Percentiles rank a stretch among this genome's conserved stretches.
phyloP scores from a whole-genome alignment of 2,113 vertebrate genomes.

The Ochotona princeps region DNA sequence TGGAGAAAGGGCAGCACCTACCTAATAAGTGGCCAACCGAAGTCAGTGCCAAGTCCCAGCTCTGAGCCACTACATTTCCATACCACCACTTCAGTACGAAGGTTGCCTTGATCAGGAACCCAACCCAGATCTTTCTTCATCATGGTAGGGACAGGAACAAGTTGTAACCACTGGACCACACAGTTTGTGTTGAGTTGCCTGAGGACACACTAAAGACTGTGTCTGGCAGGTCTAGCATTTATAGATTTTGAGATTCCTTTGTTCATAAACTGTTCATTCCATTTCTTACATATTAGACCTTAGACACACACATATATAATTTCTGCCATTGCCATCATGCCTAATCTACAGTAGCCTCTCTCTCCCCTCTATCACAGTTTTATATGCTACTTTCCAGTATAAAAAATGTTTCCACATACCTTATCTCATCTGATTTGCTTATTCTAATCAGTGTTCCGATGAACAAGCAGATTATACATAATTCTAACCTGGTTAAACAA shows the following conservation, averaged over 20 bases:
- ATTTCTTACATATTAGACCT: not conserved
- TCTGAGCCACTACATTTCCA: not conserved
- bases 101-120: not conserved
- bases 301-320: not conserved
- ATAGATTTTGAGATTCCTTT: constrained; percentile 2
- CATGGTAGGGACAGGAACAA: not conserved
- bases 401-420: constrained; percentile 38
- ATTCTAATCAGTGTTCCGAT: constrained; percentile 30
- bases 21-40: not conserved
- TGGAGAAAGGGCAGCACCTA: not conserved
- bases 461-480: constrained; percentile 44
- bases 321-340: not conserved
- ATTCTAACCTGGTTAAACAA: constrained; percentile 44
- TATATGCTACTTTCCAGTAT: constrained; percentile 39
- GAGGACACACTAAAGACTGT: not conserved
- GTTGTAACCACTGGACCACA: not conserved
- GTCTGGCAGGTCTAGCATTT: not conserved
- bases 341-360: not conserved
- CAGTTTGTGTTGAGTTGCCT: not conserved
- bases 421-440: constrained; percentile 45
- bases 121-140: not conserved
- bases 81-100: constrained; percentile 12
- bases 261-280: not conserved
- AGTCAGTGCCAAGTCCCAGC: not conserved
- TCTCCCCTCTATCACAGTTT: constrained; percentile 3